phyloP scores from a whole-genome alignment of 2,797 vertebrate genomes.

The Anguilla pacifica region DNA sequence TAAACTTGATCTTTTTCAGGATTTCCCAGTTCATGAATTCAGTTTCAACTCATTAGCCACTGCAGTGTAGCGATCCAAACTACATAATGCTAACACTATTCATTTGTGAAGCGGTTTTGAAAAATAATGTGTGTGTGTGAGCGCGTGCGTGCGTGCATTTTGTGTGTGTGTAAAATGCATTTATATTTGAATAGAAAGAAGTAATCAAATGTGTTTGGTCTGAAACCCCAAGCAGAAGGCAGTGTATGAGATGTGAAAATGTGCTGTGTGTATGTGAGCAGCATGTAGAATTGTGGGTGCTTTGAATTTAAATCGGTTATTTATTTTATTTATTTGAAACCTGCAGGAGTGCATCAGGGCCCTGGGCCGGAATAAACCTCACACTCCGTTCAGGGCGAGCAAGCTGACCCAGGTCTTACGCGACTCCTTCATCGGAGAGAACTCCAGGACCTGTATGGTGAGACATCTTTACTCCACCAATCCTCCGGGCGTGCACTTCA shows the following conservation, averaged over 20 bases:
- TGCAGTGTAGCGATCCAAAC: no score
- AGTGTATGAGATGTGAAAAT: background rate
- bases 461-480: no score
- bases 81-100: no score
- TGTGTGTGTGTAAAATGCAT: no score
- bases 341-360: slow-evolving; percentile 94
- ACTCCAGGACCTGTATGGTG: slow-evolving; percentile 98
- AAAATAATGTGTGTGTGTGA: no score
- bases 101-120: no score
- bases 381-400: slow-evolving; percentile 96
- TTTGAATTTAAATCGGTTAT: background rate
- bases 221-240: background rate
- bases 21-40: no score
- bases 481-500: background rate
- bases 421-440: slow-evolving; percentile 98
- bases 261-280: background rate
- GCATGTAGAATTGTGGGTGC: background rate
- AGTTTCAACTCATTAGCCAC: no score
- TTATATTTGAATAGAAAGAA: no score
- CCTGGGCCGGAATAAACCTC: slow-evolving; percentile 94
- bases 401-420: slow-evolving; percentile 96
- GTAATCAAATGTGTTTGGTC: no score
- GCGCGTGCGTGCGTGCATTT: no score
- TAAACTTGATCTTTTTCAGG: no score
- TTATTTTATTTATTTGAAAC: background rate